Evolutionary conservation across 2,797 vertebrate genomes (phyloP).

Genomic region (Myotis planiceps): DNA sequence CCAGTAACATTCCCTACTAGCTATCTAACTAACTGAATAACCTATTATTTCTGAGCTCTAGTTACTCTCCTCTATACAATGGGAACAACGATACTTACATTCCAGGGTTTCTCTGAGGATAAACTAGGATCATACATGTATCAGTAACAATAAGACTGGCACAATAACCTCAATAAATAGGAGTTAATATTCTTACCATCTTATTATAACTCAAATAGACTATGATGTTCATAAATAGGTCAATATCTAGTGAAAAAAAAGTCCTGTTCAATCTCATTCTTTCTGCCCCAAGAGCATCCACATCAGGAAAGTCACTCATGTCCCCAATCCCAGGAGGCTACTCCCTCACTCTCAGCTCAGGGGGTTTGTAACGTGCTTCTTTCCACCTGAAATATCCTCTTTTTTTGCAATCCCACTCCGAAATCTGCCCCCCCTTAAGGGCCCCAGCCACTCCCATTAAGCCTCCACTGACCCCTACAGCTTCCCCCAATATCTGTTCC

Average conservation of each 20-base stretch:
- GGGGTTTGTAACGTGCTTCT: background rate
- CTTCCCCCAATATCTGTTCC: background rate
- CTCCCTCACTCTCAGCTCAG: background rate
- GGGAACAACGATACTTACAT: background rate
- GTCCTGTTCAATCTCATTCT: slow-evolving; percentile 37
- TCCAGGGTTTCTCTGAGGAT: background rate
- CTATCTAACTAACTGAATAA: background rate
- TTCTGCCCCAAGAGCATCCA: slow-evolving; percentile 54
- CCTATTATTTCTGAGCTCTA: background rate
- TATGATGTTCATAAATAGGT: slow-evolving; percentile 67
- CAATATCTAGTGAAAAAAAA: slow-evolving; percentile 68
- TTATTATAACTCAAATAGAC: slow-evolving; percentile 54
- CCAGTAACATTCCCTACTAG: background rate
- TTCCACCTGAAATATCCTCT: background rate
- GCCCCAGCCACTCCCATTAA: background rate
- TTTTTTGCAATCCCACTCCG: background rate
- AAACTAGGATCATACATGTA: background rate
- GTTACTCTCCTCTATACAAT: background rate
- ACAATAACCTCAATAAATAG: slow-evolving; percentile 66
- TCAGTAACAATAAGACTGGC: background rate
- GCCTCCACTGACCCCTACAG: background rate
- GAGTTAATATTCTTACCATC: slow-evolving; percentile 44
- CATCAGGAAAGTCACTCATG: slow-evolving; percentile 31
- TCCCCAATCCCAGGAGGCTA: background rate
- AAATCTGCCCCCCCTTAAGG: background rate